Conservation (phyloP, 2,888 invertebrate genomes). For the Meteorus cinctellus region DNA sequence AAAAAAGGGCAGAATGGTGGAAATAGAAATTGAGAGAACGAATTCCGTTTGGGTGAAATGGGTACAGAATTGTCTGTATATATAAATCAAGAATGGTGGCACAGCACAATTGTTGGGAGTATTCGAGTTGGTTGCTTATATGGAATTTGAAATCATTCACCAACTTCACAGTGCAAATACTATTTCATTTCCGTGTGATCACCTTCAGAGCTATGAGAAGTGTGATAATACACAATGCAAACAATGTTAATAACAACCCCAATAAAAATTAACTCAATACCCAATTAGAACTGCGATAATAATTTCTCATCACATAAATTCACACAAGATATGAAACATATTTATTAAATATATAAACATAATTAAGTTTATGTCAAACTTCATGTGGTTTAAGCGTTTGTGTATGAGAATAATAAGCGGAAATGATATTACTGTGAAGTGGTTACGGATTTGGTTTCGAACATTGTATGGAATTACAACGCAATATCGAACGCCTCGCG, state of each 20-base stretch:
- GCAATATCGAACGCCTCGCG: conserved; percentile 33
- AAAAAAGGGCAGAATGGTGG: conserved; percentile 24
- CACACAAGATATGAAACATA: no score
- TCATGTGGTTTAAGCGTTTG: background rate
- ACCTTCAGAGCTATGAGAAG: background rate
- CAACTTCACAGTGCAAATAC: background rate
- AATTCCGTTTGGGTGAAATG: conserved; percentile 34
- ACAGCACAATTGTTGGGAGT: conserved; percentile 37
- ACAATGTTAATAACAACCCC: no score
- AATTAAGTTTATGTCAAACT: background rate
- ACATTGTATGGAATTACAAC: conserved; percentile 38
- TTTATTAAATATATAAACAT: no score
- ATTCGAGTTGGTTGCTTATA: conserved; percentile 24
- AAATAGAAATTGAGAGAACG: conserved; percentile 28
- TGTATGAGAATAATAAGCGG: background rate
- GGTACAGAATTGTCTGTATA: conserved; percentile 22
- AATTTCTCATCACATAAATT: no score
- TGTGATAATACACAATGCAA: background rate
- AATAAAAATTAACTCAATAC: no score
- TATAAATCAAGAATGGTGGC: conserved; percentile 35
- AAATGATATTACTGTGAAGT: background rate
- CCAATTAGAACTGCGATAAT: no score
- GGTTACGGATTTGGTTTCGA: conserved; percentile 28
- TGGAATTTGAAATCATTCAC: conserved; percentile 42
- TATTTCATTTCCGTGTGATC: background rate